Percentiles rank a stretch among this genome's conserved stretches.
Evolutionary conservation across 2,888 invertebrate genomes (phyloP).

Genomic region (Meiosimyza decipiens): DNA sequence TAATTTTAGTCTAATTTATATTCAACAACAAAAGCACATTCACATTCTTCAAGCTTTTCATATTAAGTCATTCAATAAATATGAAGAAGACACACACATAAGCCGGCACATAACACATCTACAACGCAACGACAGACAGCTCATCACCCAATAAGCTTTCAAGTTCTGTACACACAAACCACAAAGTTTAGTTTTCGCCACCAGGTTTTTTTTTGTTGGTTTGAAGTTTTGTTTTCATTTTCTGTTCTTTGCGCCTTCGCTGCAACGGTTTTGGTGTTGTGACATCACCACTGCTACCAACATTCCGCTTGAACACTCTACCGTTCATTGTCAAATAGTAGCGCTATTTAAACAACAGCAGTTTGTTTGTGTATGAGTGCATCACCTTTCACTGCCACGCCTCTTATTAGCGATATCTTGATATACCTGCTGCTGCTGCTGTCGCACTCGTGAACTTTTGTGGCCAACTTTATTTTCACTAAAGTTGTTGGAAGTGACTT

Average conservation of each 20-base stretch:
- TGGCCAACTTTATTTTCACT: not conserved
- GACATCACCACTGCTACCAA: not conserved
- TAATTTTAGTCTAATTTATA: no score
- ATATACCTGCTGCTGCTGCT: no score
- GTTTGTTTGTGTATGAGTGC: no score
- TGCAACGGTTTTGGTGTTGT: no score
- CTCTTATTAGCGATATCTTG: not conserved
- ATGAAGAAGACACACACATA: no score
- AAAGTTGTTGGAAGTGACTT: not conserved
- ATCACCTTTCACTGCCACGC: not conserved
- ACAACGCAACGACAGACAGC: conserved; percentile 2
- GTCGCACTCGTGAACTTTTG: not conserved
- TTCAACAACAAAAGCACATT: no score
- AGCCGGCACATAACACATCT: no score
- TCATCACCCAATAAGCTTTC: not conserved
- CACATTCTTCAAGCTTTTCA: no score
- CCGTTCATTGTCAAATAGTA: not conserved
- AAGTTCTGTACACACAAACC: not conserved
- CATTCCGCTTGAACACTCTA: conserved; percentile 6
- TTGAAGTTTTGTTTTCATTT: not conserved
- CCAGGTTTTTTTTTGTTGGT: no score
- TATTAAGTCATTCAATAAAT: no score
- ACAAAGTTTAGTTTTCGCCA: not conserved
- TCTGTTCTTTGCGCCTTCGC: not conserved
- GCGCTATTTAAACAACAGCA: not conserved